Evolutionary conservation across 37 sponge, comb jelly and placozoan genomes (phyloP), one percentile per base, ranked within the genome.

Genomic region (Amphimedon queenslandica): DNA sequence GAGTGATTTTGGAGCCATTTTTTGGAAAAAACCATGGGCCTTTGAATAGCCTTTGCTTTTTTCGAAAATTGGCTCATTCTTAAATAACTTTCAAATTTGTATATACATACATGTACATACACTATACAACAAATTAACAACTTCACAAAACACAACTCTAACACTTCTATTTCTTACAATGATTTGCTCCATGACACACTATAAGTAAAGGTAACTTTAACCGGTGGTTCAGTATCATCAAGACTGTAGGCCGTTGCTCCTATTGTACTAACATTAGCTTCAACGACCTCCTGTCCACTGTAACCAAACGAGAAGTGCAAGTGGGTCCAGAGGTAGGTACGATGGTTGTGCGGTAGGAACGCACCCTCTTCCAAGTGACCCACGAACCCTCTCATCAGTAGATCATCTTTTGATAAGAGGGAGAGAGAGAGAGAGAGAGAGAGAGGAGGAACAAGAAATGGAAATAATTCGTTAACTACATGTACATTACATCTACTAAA

Each of bases 301-400:
- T 91, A 94, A 31, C 67, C 69, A 57, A 94, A 91, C 3, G 73
- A 60, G 56, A 94, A 94, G 81, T 83, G 86, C 2, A 94, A 80
- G 43, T 94, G 89, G 60, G 80, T 82, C 96, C 96, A 94, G 10
- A 94, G 75, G 39, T 60, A 88, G 20, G 83, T 78, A 40, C 77
- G 56, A 56, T 94, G 96, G 16, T 72, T 31, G 55, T 94, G 96
- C 5, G 96, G 96, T 1, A 94, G 56, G 40, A 94, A 73, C 4
- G 86, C 57, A 1, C 85, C 89, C 53, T 94, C 96, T 37, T 94
- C 89, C 30, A 94, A 56, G 66, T 92, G 96, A 35, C 96, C 96
- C 57, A 94, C 73, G 72, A 94, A 94, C 71, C 96, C 96, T 81
- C 93, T 53, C 20, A 94, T 76, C 16, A 88, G 81, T 0, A 94